phyloP scores from a whole-genome alignment of 2,888 invertebrate species.

The Oligia fasciuncula region DNA sequence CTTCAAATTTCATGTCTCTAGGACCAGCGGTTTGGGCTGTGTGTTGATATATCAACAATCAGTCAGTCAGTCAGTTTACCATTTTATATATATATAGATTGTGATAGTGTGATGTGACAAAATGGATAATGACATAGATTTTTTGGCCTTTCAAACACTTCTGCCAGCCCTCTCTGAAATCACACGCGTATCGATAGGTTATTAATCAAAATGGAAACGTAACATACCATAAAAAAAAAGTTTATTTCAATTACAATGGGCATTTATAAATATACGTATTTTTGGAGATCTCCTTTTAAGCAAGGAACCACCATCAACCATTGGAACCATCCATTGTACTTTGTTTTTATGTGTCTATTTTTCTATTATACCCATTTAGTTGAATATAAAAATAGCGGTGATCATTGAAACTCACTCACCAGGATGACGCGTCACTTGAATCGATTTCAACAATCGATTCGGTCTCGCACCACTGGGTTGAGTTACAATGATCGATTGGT shows the following conservation, averaged over 20 bases:
- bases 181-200: background rate
- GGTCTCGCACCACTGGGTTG: constrained; percentile 65
- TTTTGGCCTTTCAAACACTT: background rate
- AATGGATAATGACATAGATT: too few relatives aligned
- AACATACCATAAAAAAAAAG: background rate
- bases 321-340: background rate
- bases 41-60: too few relatives aligned
- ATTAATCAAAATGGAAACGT: constrained; percentile 2
- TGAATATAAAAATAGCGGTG: constrained; percentile 24
- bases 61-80: too few relatives aligned
- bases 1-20: too few relatives aligned
- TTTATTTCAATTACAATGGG: too few relatives aligned
- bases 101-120: too few relatives aligned
- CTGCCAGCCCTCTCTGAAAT: background rate
- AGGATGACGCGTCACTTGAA: constrained; percentile 53
- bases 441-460: constrained; percentile 72
- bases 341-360: constrained; percentile 35
- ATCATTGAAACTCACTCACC: constrained; percentile 40
- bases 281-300: too few relatives aligned
- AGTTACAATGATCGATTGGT: constrained; percentile 71
- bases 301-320: too few relatives aligned
- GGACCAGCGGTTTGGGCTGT: too few relatives aligned
- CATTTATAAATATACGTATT: too few relatives aligned
- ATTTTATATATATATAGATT: too few relatives aligned
- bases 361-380: constrained; percentile 25